These are phyloP conservation scores for Brachyhypopomus occidentalis DNA, from an alignment of 2,113 vertebrate species.

Conservation along the genomic window DNA sequence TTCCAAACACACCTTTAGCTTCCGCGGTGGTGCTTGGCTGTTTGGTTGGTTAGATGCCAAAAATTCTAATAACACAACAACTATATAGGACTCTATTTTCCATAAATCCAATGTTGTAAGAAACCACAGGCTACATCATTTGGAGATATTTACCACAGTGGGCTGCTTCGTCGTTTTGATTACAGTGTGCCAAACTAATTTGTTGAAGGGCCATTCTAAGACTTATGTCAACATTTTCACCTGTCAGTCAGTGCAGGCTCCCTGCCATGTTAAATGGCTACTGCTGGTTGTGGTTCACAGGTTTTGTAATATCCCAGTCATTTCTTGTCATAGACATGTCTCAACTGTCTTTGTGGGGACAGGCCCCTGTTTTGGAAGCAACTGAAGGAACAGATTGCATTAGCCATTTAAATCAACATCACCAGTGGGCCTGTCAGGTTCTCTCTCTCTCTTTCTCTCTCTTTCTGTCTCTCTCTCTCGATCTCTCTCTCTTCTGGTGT, in stretches of 20 bases:
- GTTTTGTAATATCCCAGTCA: slow-evolving; percentile 43
- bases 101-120: slow-evolving; percentile 21
- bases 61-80: slow-evolving; percentile 15
- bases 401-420: slow-evolving; percentile 56
- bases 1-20: neutral
- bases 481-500: neutral
- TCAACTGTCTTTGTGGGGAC: slow-evolving; percentile 40
- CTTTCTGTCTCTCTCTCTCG: neutral
- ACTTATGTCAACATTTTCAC: slow-evolving; percentile 36
- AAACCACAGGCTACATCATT: slow-evolving; percentile 22
- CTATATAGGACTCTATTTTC: neutral
- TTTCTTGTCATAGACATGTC: slow-evolving; percentile 42
- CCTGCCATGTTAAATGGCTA: slow-evolving; percentile 39
- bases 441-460: slow-evolving; percentile 29
- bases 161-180: slow-evolving; percentile 38
- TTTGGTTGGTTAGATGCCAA: neutral
- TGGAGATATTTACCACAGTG: slow-evolving; percentile 25
- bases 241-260: slow-evolving; percentile 36
- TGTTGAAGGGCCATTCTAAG: slow-evolving; percentile 35
- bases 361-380: slow-evolving; percentile 35
- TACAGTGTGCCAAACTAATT: slow-evolving; percentile 39
- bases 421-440: slow-evolving; percentile 41
- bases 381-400: slow-evolving; percentile 46
- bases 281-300: slow-evolving; percentile 22
- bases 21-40: neutral